phyloP scores from a whole-genome alignment of 1,140 invertebrate genomes.

The Hyles vespertilio region DNA sequence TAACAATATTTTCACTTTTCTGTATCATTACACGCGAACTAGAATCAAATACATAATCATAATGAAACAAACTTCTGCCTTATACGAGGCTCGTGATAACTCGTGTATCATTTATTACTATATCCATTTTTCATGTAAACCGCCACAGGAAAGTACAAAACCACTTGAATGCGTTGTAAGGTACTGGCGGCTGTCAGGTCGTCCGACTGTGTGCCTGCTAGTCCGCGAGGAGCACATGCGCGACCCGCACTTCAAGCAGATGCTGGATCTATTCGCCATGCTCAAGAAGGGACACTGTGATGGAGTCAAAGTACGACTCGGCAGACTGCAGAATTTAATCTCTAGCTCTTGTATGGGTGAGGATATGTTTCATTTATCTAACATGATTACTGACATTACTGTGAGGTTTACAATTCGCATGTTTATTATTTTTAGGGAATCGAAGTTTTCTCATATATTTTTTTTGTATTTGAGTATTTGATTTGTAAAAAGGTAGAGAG shows the following conservation, averaged over 20 bases:
- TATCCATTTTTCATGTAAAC: too few species aligned
- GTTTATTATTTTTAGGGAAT: neutral
- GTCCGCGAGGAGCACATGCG: slow-evolving; percentile 98
- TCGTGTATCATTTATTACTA: too few species aligned
- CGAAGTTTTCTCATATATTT: too few species aligned
- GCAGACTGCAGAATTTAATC: slow-evolving; percentile 95
- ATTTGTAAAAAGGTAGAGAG: too few species aligned
- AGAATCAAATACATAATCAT: too few species aligned
- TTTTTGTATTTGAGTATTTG: too few species aligned
- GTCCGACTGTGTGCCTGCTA: slow-evolving; percentile 97
- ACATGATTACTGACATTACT: too few species aligned
- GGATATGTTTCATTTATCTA: slow-evolving; percentile 5
- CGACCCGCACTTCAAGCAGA: slow-evolving; percentile 97
- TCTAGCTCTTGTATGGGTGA: slow-evolving; percentile 94
- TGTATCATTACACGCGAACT: too few species aligned
- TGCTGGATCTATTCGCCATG: slow-evolving; percentile 97
- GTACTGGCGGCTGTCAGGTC: slow-evolving; percentile 97
- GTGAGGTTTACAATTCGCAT: neutral
- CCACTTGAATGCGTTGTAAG: slow-evolving; percentile 48
- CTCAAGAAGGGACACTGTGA: slow-evolving; percentile 97
- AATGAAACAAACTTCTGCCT: too few species aligned
- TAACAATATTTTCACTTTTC: too few species aligned
- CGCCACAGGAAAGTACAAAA: too few species aligned
- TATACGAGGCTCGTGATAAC: too few species aligned
- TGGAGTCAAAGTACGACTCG: slow-evolving; percentile 95